phyloP scores from a whole-genome alignment of 2,113 vertebrate genomes.

The Romanogobio albipinnatus region DNA sequence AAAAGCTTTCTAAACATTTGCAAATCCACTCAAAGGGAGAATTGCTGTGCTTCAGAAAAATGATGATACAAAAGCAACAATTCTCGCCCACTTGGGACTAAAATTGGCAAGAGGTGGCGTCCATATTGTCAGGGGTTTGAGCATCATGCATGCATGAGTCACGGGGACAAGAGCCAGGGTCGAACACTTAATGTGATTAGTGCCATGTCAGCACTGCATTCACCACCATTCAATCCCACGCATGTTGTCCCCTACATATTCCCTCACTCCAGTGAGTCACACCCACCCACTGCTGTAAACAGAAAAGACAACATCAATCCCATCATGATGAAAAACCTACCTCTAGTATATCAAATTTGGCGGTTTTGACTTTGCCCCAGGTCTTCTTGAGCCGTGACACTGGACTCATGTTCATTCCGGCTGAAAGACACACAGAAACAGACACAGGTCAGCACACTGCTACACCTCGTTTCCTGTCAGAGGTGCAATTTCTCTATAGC shows the following conservation, averaged over 20 bases:
- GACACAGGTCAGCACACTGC: constrained; percentile 57
- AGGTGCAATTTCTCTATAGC: constrained; percentile 44
- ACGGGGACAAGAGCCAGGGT: constrained; percentile 6
- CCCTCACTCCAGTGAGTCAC: background rate
- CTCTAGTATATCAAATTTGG: constrained; percentile 93
- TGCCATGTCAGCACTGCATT: constrained; percentile 10
- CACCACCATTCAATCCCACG: constrained; percentile 18
- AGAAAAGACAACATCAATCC: background rate
- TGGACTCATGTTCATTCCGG: constrained; percentile 96
- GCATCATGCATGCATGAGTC: constrained; percentile 35
- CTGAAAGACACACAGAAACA: constrained; percentile 66
- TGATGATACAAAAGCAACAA: constrained; percentile 23
- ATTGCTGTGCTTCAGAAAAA: background rate
- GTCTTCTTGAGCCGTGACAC: constrained; percentile 95
- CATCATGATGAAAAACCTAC: constrained; percentile 67
- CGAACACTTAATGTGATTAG: background rate
- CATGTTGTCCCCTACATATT: constrained; percentile 16
- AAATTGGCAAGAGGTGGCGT: constrained; percentile 11
- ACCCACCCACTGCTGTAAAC: background rate
- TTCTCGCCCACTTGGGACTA: constrained; percentile 25
- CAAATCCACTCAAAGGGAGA: constrained; percentile 17
- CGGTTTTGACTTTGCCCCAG: constrained; percentile 95
- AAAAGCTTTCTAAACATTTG: constrained; percentile 29
- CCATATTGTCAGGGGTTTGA: constrained; percentile 23
- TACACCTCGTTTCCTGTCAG: constrained; percentile 44